Percentiles rank a stretch among this genome's conserved stretches.
These are phyloP conservation scores for Morone chrysops DNA, from an alignment of 2,113 vertebrate species.

Conservation along the genomic window DNA sequence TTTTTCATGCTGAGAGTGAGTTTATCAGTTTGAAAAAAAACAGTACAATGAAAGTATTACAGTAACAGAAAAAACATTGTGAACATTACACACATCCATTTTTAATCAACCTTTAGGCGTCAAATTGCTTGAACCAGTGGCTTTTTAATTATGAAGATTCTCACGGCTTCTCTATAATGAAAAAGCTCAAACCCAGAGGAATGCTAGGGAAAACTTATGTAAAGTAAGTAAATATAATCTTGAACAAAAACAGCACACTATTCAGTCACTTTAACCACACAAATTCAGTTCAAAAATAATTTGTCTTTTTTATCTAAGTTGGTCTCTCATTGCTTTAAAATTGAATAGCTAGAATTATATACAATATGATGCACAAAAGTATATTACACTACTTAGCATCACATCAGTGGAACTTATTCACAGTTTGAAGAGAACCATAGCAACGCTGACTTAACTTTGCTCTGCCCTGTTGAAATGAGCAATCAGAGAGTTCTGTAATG, in stretches of 20 bases:
- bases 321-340: not conserved
- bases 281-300: not conserved
- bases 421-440: not conserved
- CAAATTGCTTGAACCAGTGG: conserved; percentile 56
- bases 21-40: conserved; percentile 51
- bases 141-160: conserved; percentile 70
- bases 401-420: not conserved
- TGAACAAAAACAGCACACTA: conserved; percentile 8
- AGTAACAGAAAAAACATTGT: conserved; percentile 44
- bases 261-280: conserved; percentile 10
- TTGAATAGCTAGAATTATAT: not conserved
- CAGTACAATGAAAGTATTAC: conserved; percentile 31
- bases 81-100: conserved; percentile 62
- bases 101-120: conserved; percentile 64
- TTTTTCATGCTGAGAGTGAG: conserved; percentile 62
- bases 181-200: conserved; percentile 23
- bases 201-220: conserved; percentile 2
- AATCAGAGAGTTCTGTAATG: not conserved
- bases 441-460: too few relatives aligned
- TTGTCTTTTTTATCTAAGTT: not conserved
- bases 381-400: not conserved
- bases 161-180: conserved; percentile 7
- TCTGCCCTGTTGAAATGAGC: not conserved
- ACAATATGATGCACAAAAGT: not conserved
- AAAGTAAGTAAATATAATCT: not conserved